These are phyloP conservation scores for Stigmatopora argus DNA, from an alignment of 2,113 vertebrate species.

Conservation along the genomic window DNA sequence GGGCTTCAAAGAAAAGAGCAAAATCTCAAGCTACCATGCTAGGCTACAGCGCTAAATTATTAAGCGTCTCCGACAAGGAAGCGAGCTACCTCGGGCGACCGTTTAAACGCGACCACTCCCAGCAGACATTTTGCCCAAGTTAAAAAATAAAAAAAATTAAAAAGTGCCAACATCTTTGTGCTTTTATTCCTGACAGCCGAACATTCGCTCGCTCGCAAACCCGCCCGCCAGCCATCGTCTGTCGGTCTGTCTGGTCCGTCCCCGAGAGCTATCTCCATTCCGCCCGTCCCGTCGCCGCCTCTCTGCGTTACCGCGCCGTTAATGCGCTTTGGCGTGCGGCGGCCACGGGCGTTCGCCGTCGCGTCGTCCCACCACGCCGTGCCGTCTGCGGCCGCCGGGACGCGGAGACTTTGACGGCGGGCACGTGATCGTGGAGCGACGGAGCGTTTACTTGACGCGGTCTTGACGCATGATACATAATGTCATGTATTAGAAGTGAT, in stretches of 20 bases:
- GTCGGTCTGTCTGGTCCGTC: slow-evolving; percentile 29
- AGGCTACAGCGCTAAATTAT: background rate
- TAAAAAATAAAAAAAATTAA: slow-evolving; percentile 41
- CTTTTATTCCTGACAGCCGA: slow-evolving; percentile 34
- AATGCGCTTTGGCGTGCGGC: slow-evolving; percentile 64
- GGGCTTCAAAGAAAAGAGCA: background rate
- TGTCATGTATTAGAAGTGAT: background rate
- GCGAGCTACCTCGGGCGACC: slow-evolving; percentile 43
- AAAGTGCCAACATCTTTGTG: slow-evolving; percentile 44
- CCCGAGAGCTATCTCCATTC: slow-evolving; percentile 55
- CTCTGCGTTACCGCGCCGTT: slow-evolving; percentile 51
- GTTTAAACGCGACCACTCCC: slow-evolving; percentile 47
- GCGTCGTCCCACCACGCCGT: slow-evolving; percentile 56
- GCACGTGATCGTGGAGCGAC: background rate
- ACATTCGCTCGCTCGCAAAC: background rate
- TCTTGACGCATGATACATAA: background rate
- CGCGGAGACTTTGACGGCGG: background rate
- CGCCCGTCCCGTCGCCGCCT: slow-evolving; percentile 44
- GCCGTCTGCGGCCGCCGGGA: slow-evolving; percentile 45
- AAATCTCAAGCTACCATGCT: background rate
- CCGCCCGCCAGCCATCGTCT: slow-evolving; percentile 10
- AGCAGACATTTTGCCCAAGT: slow-evolving; percentile 47
- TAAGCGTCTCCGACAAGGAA: background rate
- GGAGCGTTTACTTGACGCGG: background rate
- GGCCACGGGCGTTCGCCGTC: slow-evolving; percentile 52